Base-by-base conservation (phyloP, 2,113 vertebrate species). In the Recurvirostra avosetta region DNA sequence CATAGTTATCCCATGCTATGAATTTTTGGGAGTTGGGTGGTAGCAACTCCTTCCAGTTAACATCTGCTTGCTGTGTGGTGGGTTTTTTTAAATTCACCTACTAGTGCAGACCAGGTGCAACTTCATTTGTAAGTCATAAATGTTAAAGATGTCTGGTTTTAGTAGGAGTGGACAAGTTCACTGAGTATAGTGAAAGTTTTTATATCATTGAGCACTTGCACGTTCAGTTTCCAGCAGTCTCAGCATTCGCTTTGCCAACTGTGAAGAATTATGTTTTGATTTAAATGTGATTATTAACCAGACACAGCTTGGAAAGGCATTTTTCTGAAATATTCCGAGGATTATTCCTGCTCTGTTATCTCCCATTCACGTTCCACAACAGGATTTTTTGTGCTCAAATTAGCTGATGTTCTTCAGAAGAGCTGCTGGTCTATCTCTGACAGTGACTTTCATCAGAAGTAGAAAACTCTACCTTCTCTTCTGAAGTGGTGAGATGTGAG, bases 261-360 rank as follows among this genome's bases (percentile, higher is more conserved):
- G 11, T 65, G 49, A 79, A 79, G 41, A 84, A 61, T 30, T 76
- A 47, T 6, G 12, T 81, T 85, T 52, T 87, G 72, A 92, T 94
- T 92, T 88, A 75, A 87, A 91, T 34, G 22, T 82, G 53, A 75
- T 88, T 94, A 91, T 96, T 91, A 92, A 65, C 26, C 75, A 88
- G 36, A 34, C 45, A 61, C 9, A 62, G 45, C 76, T 72, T 65
- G 91, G 58, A 18, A 92, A 88, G 26, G 59, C 73, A 73, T 45
- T 86, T 89, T 62, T 29, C 53, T 87, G 55, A 91, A 94, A 58
- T 91, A 82, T 76, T 91, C 56, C 1, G 5, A 61, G 49, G 56
- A 72, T 92, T 94, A 87, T 78, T 94, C 27, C 43, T 91, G 21
- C 52, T 91, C 83, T 36, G 29, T 88, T 94, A 82, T 72, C 66